Evolutionary conservation across 2,113 vertebrate genomes (phyloP), one percentile per base, ranked within the genome.

Genomic region (Microtus oregoni): DNA sequence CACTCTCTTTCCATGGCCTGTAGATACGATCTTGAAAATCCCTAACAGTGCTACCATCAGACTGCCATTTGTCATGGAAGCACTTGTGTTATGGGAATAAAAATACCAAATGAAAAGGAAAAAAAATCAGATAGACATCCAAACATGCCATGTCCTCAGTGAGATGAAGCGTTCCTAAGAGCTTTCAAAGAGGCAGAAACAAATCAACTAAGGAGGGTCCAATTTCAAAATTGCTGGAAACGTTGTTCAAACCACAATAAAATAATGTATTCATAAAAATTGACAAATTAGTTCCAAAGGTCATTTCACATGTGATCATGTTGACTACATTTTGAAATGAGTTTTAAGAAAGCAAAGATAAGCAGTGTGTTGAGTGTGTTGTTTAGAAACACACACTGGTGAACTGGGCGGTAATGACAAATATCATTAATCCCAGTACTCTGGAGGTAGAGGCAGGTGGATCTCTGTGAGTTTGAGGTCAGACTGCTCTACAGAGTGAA

Each of bases 331-430:
- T 77, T 15, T 91, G 24, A 89, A 91, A 50, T 91, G 52, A n/a
- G 72, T 91, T 55, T 67, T 17, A 41, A 10, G n/a, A 82, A 82
- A 92, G 78, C n/a, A 92, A 94, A 94, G 26, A n/a, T 32, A 88
- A 95, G 8, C 77, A 68, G 20, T 44, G 81, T 14, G 41, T 82
- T 70, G 32, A 68, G 20, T 44, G 81, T 14, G 41, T 82, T 70
- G 68, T n/a, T 19, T 70, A 70, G 32, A 70, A 70, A 70, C 32
- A 70, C 68, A n/a, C 15, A 70, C 32, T 70, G 32, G 68, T 70
- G 15, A 15, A 32, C 68, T 6, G 6, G 67, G 14, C 2, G 0
- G 32, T 70, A 32, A 15, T 70, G 67, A 15, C 35, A 20, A 15
- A 72, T 7, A n/a, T 8, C 68, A 8, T 72, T 72, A 72, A n/a